Evolutionary conservation across 2,888 invertebrate species (phyloP), one percentile per base, ranked within the genome.

Genomic region (Nyleta sp.): DNA sequence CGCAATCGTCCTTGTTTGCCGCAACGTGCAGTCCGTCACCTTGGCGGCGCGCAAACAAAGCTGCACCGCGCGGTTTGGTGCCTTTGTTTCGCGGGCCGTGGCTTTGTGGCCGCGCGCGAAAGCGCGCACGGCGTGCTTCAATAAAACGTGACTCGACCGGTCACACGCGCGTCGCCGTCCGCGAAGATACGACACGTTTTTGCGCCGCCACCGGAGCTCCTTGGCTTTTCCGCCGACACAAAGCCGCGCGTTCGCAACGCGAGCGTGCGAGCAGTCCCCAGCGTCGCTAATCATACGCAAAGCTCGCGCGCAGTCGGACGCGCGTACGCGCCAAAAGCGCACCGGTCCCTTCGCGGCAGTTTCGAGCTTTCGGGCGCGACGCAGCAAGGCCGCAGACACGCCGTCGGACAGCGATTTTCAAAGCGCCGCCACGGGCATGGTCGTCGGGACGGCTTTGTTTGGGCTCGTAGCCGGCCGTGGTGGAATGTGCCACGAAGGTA

Each of bases 111-210:
- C 53, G 33, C 53, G 33, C 38, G 53, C 53, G 38, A 53, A 53
- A 35, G 20, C 53, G 20, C 53, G 53, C 42, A 2, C 40, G 24
- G 55, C 40, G 40, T 40, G 42, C 57, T 42, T 60, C 46, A 4
- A 18, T 24, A 18, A 22, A 33, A 60, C 60, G 60, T 60, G 60
- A 60, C 62, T 64, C 62, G 18, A 50, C n/a, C 50, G 50, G 50
- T 64, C 38, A 64, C 62, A 50, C 50, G 62, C 62, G 50, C 62
- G 24, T 28, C 62, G 50, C 50, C 38, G 33, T 48, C 35, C 62
- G 50, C 17, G 50, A 48, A 62, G 48, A 62, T 38, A 62, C 62
- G 62, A 50, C 50, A 62, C 50, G 62, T 50, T 62, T 62, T 50
- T 62, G 62, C 50, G 31, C 28, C 38, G 44, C 44, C 8, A 10